Evolutionary conservation across 2,113 vertebrate genomes (phyloP).

Genomic region (Phalacrocorax carbo): DNA sequence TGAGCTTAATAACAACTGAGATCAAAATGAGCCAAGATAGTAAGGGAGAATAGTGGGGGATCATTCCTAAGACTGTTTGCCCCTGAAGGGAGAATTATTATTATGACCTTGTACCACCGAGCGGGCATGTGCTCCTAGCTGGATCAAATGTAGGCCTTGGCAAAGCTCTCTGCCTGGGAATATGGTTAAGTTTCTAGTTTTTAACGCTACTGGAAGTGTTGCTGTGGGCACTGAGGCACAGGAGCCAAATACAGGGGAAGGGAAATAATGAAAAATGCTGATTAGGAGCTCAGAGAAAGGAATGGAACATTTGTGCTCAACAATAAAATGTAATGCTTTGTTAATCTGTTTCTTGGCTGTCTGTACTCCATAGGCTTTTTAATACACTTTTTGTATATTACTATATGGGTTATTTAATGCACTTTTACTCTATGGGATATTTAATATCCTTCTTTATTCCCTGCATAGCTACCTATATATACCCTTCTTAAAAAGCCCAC

Average conservation of each 20-base stretch:
- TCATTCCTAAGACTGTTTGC: constrained; percentile 56
- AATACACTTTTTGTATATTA: constrained; percentile 59
- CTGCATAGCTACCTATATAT: constrained; percentile 25
- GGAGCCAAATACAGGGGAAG: constrained; percentile 61
- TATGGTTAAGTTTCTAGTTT: constrained; percentile 17
- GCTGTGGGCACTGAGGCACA: constrained; percentile 63
- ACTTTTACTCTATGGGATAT: constrained; percentile 9
- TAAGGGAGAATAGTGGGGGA: constrained; percentile 27
- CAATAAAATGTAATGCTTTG: constrained; percentile 75
- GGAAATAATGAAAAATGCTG: constrained; percentile 78
- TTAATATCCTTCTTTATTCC: constrained; percentile 47
- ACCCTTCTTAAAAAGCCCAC: constrained; percentile 4
- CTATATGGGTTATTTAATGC: constrained; percentile 39
- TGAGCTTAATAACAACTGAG: constrained; percentile 44
- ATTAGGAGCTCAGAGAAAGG: constrained; percentile 72
- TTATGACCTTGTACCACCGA: constrained; percentile 40
- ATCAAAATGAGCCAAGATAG: constrained; percentile 60
- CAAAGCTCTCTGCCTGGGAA: constrained; percentile 19
- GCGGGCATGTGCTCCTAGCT: constrained; percentile 23
- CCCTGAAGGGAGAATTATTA: constrained; percentile 58
- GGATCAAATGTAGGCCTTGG: constrained; percentile 45
- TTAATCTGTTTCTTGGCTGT: constrained; percentile 74
- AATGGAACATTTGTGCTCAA: constrained; percentile 73
- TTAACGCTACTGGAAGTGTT: constrained; percentile 51
- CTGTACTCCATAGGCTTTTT: constrained; percentile 63